Evolutionary conservation across 1,140 invertebrate genomes (phyloP), one percentile per base, ranked within the genome.

Genomic region (Drosophila pandora): DNA sequence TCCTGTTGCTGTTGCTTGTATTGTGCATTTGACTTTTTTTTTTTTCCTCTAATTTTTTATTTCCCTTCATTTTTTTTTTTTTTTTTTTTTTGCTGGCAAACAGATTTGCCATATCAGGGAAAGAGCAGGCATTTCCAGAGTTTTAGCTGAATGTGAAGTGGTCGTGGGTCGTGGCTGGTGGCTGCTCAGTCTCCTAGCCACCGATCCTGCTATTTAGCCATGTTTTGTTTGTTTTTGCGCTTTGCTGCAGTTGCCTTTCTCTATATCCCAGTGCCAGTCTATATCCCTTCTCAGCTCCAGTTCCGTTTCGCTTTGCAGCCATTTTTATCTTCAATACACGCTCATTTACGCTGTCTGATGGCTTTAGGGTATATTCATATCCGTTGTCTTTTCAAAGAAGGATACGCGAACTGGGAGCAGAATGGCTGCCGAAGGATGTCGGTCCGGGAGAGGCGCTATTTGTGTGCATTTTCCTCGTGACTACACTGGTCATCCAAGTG

Each of bases 291-390:
- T n/a, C 17, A 21, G 55, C 41, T 49, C 21, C 23, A 22, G n/a
- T 63, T 41, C 57, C 13, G 39, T 50, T 22, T 52, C 65, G 43
- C 56, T 79, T 57, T 57, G 73, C 23, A 74, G 69, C 72, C 73
- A 82, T 76, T 84, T 89, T 77, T 75, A 79, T 81, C 77, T 81
- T 69, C 74, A 89, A 67, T 84, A 81, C 75, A 89, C 85, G 85
- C 85, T 84, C 84, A 89, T 89, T 84, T 84, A 76, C 85, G 71
- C 85, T 71, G 84, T 89, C 85, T 89, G 85, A 84, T 79, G 65
- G 84, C 84, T 83, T 79, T 59, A 63, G 80, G 85, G 84, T 79
- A 80, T 83, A 83, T 80, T 80, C 84, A 89, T 89, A 89, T 89
- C 84, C 84, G 84, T 77, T 88, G 79, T 82, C 69, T 83, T 80